Evolutionary conservation across 1,140 invertebrate species (phyloP).

Genomic region (Drosophila bifasciata): DNA sequence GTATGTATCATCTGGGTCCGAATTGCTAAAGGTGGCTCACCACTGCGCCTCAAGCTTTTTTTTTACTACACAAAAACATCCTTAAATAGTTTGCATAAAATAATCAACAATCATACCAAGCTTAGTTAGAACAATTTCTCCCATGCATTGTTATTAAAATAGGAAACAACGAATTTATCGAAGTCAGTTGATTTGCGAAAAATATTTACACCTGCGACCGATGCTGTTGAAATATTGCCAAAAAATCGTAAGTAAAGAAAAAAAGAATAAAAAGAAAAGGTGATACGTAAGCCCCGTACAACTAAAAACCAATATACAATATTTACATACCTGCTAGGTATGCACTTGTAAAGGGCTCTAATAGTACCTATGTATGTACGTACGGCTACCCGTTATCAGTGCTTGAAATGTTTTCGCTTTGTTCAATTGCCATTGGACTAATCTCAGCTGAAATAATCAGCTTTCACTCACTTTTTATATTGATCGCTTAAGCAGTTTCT

Average conservation of each 20-base stretch:
- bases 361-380: too few relatives aligned
- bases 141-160: slow-evolving; percentile 32
- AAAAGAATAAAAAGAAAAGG: slow-evolving; percentile 42
- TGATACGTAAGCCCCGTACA: slow-evolving; percentile 67
- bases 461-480: not conserved
- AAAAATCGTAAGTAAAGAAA: slow-evolving; percentile 87
- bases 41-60: slow-evolving; percentile 7
- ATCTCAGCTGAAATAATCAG: not conserved
- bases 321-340: too few relatives aligned
- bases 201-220: slow-evolving; percentile 92
- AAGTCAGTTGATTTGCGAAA: slow-evolving; percentile 91
- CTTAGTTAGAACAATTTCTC: slow-evolving; percentile 26
- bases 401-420: not conserved
- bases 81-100: slow-evolving; percentile 1
- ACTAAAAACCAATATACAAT: too few relatives aligned
- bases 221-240: slow-evolving; percentile 89
- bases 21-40: not conserved
- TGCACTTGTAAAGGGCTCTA: too few relatives aligned
- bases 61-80: not conserved
- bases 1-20: slow-evolving; percentile 36
- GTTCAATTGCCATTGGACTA: not conserved
- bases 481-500: too few relatives aligned
- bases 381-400: slow-evolving; percentile 10
- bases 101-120: slow-evolving; percentile 5
- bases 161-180: slow-evolving; percentile 84